Conservation (phyloP, 1,140 invertebrate genomes). For the Metaphire vulgaris region DNA sequence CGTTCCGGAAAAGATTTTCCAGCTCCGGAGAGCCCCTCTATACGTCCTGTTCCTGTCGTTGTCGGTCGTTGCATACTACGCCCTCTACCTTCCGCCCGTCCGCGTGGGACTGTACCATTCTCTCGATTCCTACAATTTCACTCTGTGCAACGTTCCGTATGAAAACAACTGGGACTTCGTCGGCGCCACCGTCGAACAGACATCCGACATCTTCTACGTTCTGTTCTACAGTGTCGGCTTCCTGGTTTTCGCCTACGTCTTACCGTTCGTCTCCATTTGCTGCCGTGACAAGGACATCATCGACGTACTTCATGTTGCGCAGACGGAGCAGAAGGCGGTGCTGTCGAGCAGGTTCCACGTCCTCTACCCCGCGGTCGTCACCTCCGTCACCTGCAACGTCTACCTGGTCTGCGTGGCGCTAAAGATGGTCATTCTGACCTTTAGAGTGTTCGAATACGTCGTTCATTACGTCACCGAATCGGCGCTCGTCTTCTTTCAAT, state of each 20-base stretch:
- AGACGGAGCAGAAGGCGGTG: not conserved
- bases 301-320: not conserved
- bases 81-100: not conserved
- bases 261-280: conserved; percentile 10
- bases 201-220: conserved; percentile 1
- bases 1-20: not conserved
- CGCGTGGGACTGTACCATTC: no score
- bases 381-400: conserved; percentile 17
- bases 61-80: not conserved
- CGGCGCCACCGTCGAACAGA: not conserved
- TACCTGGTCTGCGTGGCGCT: conserved; percentile 11
- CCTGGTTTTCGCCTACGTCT: not conserved
- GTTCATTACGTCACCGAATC: not conserved
- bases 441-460: conserved; percentile 6
- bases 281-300: conserved; percentile 11
- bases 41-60: not conserved
- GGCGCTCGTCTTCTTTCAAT: conserved; percentile 13
- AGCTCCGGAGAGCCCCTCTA: no score
- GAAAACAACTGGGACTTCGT: conserved; percentile 19
- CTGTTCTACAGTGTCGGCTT: conserved; percentile 9
- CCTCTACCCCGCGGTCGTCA: not conserved
- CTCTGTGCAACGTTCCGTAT: no score
- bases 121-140: no score
- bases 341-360: not conserved
- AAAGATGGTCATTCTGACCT: conserved; percentile 17